Conservation (phyloP, 2,113 vertebrate genomes). For the Eptatretus burgeri region DNA sequence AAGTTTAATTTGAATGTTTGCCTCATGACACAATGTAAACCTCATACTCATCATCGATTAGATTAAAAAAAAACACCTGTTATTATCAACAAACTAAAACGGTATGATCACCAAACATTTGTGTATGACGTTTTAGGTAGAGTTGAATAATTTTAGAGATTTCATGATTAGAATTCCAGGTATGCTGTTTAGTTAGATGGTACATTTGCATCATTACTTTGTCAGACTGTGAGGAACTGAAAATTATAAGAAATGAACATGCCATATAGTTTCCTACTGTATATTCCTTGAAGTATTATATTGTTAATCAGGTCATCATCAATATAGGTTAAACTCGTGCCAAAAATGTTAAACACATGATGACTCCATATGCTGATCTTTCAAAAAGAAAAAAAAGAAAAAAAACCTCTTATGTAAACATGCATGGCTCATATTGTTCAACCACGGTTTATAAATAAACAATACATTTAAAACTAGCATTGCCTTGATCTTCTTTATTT, state of each 20-base stretch:
- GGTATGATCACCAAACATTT: neutral
- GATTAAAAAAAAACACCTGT: too few species aligned
- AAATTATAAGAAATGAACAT: neutral
- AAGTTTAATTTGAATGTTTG: too few species aligned
- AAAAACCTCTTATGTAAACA: neutral
- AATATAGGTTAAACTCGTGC: constrained; percentile 5
- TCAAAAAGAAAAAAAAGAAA: neutral
- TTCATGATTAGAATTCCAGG: neutral
- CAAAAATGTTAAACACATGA: constrained; percentile 2
- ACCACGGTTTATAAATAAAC: constrained; percentile 4
- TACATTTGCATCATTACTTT: constrained; percentile 1
- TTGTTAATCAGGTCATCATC: constrained; percentile 1
- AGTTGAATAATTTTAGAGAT: constrained; percentile 1
- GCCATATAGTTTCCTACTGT: constrained; percentile 6
- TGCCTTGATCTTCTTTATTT: too few species aligned
- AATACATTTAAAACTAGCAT: too few species aligned
- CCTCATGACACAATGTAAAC: too few species aligned
- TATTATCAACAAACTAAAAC: too few species aligned
- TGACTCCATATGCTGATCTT: constrained; percentile 4
- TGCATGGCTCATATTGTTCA: constrained; percentile 6
- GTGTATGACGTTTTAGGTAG: constrained; percentile 4
- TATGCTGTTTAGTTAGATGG: neutral
- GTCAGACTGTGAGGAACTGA: neutral
- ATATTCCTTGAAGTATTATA: constrained; percentile 5
- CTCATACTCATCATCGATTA: too few species aligned